These are phyloP conservation scores for Dasypogon diadema DNA, from an alignment of 2,888 invertebrate genomes.

Conservation along the genomic window DNA sequence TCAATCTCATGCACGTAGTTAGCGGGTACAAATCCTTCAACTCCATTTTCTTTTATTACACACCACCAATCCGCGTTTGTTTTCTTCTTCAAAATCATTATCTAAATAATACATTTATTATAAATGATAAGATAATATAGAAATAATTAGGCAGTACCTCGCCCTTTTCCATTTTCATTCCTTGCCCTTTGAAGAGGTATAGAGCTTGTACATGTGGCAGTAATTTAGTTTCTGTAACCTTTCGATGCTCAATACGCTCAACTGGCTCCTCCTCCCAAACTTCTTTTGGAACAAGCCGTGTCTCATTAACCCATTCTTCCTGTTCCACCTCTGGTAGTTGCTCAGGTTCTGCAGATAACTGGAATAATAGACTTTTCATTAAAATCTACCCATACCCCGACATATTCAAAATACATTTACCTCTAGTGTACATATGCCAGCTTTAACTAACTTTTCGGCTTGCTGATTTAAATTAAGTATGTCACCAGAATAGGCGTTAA, in stretches of 20 bases:
- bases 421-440: constrained; percentile 76
- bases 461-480: constrained; percentile 84
- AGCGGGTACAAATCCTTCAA: constrained; percentile 97
- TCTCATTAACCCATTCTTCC: constrained; percentile 83
- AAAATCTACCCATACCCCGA: too few species aligned
- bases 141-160: constrained; percentile 70
- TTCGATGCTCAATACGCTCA: constrained; percentile 85
- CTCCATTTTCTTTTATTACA: constrained; percentile 90
- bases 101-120: constrained; percentile 61
- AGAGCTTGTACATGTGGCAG: constrained; percentile 89
- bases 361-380: constrained; percentile 53
- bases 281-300: constrained; percentile 87
- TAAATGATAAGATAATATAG: background rate
- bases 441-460: constrained; percentile 80
- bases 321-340: constrained; percentile 72
- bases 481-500: constrained; percentile 89
- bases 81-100: constrained; percentile 92
- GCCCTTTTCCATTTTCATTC: constrained; percentile 91
- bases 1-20: constrained; percentile 95
- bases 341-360: constrained; percentile 75
- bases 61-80: constrained; percentile 99
- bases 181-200: constrained; percentile 93
- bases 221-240: constrained; percentile 87
- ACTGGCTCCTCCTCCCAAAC: constrained; percentile 93
- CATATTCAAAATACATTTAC: too few species aligned